Evolutionary conservation across 2,113 vertebrate species (phyloP).

Genomic region (Cyphomyrus plagiostoma): DNA sequence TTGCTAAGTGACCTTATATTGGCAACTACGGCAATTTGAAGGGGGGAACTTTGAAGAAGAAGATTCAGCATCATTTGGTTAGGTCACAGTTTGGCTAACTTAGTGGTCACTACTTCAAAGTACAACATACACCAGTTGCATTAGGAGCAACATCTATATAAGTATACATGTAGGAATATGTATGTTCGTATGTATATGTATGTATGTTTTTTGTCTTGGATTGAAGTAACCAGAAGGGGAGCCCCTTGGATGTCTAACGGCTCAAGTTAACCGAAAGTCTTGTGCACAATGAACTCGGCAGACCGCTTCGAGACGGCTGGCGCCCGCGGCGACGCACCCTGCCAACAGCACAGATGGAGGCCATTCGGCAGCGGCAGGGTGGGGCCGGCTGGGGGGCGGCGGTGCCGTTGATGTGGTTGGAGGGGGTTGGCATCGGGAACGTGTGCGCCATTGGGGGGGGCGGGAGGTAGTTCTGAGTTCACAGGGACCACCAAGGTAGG

Average conservation of each 20-base stretch:
- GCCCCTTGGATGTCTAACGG: background rate
- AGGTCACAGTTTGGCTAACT: background rate
- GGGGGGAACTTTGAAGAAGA: constrained; percentile 4
- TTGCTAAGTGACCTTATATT: constrained; percentile 7
- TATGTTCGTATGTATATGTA: background rate
- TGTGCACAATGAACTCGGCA: background rate
- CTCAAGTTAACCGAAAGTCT: background rate
- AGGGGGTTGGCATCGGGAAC: background rate
- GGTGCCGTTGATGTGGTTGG: background rate
- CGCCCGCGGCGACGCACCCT: background rate
- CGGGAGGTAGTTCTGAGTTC: constrained; percentile 3
- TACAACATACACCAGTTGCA: background rate
- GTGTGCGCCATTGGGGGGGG: background rate
- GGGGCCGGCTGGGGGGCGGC: background rate
- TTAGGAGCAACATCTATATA: background rate
- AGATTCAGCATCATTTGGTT: background rate
- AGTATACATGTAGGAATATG: background rate
- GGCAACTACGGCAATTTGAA: background rate
- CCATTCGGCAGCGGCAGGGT: background rate
- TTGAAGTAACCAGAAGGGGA: background rate
- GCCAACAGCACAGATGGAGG: constrained; percentile 8
- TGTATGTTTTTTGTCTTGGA: background rate
- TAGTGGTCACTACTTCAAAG: background rate
- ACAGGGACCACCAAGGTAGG: background rate
- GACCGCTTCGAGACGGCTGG: background rate